phyloP scores from a whole-genome alignment of 2,888 invertebrate genomes.

The Caenorhabditis sinica region DNA sequence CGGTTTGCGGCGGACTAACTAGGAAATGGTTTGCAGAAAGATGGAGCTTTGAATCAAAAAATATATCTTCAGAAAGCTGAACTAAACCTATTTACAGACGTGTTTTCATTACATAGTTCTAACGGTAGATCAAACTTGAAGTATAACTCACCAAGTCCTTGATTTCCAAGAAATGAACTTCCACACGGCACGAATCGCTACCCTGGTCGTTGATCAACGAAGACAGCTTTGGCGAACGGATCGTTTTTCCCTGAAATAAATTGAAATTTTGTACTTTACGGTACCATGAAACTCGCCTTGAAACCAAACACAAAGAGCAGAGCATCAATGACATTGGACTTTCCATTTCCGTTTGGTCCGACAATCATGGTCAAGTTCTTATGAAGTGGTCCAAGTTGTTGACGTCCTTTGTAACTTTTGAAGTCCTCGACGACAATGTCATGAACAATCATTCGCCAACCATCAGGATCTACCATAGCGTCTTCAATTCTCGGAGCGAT shows the following conservation, averaged over 20 bases:
- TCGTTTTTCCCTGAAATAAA: constrained; percentile 87
- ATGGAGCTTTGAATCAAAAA: no score
- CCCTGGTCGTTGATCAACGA: constrained; percentile 90
- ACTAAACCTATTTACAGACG: no score
- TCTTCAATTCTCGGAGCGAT: constrained; percentile 1
- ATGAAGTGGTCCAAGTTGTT: constrained; percentile 94
- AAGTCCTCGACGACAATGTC: constrained; percentile 95
- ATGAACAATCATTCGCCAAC: constrained; percentile 92
- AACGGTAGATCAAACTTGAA: no score
- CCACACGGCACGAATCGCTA: constrained; percentile 89
- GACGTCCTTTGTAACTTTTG: constrained; percentile 94
- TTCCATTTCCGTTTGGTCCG: constrained; percentile 99
- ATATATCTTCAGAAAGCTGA: no score
- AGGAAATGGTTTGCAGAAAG: no score
- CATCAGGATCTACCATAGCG: constrained; percentile 87
- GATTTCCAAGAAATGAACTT: constrained; percentile 90
- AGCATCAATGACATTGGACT: constrained; percentile 99
- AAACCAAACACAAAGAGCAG: constrained; percentile 98
- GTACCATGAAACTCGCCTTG: constrained; percentile 55
- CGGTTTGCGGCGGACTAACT: no score
- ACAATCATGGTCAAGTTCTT: constrained; percentile 97
- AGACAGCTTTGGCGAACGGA: constrained; percentile 93
- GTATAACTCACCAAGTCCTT: constrained; percentile 84
- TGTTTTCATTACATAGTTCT: no score
- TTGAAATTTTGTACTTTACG: no score